A percentile compares a stretch with the other conserved stretches of the same genome.
These are phyloP conservation scores for Tinea semifulvella DNA, from an alignment of 2,888 invertebrate genomes.

Conservation along the genomic window DNA sequence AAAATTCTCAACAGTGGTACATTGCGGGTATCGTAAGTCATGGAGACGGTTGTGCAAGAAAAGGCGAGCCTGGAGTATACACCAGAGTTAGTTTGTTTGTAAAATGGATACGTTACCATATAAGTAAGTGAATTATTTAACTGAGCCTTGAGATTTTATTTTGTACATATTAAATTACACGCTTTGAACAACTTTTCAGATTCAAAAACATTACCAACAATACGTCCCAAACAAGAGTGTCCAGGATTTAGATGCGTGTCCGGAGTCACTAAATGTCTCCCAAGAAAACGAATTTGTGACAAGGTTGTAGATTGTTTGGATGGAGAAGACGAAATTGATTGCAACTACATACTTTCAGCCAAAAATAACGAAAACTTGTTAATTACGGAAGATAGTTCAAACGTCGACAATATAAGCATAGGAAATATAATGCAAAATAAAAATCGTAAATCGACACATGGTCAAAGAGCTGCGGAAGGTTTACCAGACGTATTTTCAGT, in stretches of 20 bases:
- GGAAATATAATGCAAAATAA: not conserved
- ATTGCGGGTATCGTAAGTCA: slow-evolving; percentile 87
- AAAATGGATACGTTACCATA: slow-evolving; percentile 71
- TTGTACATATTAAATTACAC: not conserved
- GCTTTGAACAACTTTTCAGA: slow-evolving; percentile 31
- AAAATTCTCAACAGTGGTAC: slow-evolving; percentile 76
- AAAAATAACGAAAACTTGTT: slow-evolving; percentile 10
- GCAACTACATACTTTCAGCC: slow-evolving; percentile 38
- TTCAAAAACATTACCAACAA: slow-evolving; percentile 47
- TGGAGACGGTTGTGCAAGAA: slow-evolving; percentile 85
- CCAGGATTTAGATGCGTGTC: slow-evolving; percentile 77
- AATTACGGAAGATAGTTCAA: not conserved
- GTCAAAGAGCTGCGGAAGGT: no score
- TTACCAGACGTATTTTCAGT: not conserved
- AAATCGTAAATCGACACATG: no score
- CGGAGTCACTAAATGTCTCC: slow-evolving; percentile 73
- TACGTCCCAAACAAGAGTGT: slow-evolving; percentile 69
- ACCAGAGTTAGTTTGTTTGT: slow-evolving; percentile 78
- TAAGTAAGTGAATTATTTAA: slow-evolving; percentile 8
- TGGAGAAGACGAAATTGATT: slow-evolving; percentile 83
- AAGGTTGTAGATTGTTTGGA: slow-evolving; percentile 78
- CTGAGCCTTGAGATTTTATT: not conserved
- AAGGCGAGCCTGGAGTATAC: slow-evolving; percentile 83
- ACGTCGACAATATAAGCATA: not conserved
- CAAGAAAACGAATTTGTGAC: slow-evolving; percentile 73